Conservation (phyloP, 1,140 invertebrate genomes). For the Aphelinus atriplicis region DNA sequence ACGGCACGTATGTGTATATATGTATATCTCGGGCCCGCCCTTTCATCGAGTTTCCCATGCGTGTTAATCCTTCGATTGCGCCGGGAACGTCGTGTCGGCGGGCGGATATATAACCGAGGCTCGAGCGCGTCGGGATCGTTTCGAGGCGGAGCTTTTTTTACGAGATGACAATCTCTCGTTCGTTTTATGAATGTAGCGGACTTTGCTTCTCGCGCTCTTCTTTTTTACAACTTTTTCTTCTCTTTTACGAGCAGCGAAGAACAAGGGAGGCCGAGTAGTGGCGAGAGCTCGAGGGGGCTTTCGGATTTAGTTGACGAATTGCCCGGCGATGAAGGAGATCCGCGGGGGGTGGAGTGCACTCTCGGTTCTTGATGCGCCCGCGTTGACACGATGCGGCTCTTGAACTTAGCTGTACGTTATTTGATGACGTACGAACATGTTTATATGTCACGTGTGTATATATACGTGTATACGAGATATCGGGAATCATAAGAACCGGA, state of each 20-base stretch:
- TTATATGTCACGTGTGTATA: too few species aligned
- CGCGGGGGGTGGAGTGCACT: too few species aligned
- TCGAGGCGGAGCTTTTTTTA: background rate
- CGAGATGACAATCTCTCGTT: background rate
- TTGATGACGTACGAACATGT: too few species aligned
- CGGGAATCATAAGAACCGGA: too few species aligned
- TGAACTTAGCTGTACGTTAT: too few species aligned
- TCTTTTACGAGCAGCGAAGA: background rate
- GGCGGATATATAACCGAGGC: background rate
- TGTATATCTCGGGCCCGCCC: too few species aligned
- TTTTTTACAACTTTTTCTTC: background rate
- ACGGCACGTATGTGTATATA: background rate
- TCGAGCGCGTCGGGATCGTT: background rate
- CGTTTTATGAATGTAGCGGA: conserved; percentile 4
- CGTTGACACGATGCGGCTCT: too few species aligned
- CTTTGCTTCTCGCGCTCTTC: background rate
- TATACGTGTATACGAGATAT: too few species aligned
- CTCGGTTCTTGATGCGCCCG: too few species aligned
- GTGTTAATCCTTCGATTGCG: conserved; percentile 1
- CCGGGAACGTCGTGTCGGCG: background rate
- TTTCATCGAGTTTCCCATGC: background rate
- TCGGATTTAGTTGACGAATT: too few species aligned
- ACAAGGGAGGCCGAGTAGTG: background rate
- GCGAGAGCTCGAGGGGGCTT: too few species aligned
- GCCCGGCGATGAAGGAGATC: too few species aligned